Evolutionary conservation across 2,888 invertebrate genomes (phyloP).

Genomic region (Brachyptera risi): DNA sequence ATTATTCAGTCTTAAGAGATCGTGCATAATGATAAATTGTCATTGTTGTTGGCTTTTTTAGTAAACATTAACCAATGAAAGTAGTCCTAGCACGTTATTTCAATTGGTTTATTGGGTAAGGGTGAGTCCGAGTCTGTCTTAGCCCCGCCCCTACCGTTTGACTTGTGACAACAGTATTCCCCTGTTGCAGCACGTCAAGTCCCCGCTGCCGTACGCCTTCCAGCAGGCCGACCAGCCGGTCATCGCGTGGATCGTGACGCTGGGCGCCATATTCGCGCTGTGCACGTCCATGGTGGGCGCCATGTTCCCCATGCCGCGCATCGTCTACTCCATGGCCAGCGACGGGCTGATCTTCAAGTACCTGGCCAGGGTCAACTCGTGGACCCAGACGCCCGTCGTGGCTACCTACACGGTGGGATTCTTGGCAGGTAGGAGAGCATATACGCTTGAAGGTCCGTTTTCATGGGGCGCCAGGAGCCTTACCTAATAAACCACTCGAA

Average conservation of each 20-base stretch:
- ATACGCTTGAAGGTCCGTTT: too few relatives aligned
- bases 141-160: too few relatives aligned
- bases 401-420: conserved; percentile 74
- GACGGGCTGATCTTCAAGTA: conserved; percentile 80
- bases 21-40: too few relatives aligned
- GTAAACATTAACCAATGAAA: too few relatives aligned
- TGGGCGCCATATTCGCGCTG: conserved; percentile 88
- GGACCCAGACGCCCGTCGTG: conserved; percentile 73
- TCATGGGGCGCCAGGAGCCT: conserved; percentile 24
- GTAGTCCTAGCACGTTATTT: too few relatives aligned
- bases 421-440: conserved; percentile 59
- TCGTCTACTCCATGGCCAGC: conserved; percentile 85
- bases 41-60: too few relatives aligned
- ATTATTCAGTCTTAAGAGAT: too few relatives aligned
- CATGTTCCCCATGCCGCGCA: conserved; percentile 83
- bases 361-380: conserved; percentile 63
- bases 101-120: too few relatives aligned
- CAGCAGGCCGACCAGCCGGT: conserved; percentile 66
- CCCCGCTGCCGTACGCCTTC: conserved; percentile 86
- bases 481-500: too few relatives aligned
- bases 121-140: too few relatives aligned
- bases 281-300: conserved; percentile 83
- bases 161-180: too few relatives aligned
- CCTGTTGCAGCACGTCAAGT: conserved; percentile 71
- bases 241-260: conserved; percentile 83